Evolutionary conservation across 2,888 invertebrate species (phyloP).

Genomic region (Lepidocyrtinus sp.): DNA sequence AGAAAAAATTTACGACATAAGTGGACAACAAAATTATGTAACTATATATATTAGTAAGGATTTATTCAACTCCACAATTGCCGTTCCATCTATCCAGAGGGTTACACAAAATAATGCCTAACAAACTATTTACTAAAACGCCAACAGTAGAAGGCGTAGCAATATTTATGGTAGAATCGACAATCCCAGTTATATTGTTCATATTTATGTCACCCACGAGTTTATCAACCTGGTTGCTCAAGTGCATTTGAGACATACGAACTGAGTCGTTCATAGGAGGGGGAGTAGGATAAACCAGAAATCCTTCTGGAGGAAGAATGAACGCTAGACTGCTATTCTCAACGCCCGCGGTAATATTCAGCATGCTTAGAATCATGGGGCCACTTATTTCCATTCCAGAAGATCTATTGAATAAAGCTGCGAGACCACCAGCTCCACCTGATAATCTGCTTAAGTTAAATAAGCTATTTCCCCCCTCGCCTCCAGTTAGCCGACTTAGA

Average conservation of each 20-base stretch:
- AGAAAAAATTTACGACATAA: conserved; percentile 12
- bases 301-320: conserved; percentile 19
- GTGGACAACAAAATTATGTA: neutral
- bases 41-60: neutral
- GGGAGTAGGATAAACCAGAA: conserved; percentile 27
- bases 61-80: conserved; percentile 34
- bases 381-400: too few relatives aligned
- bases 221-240: conserved; percentile 39
- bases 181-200: conserved; percentile 54
- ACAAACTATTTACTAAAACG: conserved; percentile 47
- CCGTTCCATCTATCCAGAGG: conserved; percentile 55
- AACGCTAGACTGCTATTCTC: neutral
- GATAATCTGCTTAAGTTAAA: conserved; percentile 7
- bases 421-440: neutral
- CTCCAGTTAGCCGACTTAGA: neutral
- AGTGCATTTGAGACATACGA: conserved; percentile 36
- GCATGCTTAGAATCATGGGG: too few relatives aligned
- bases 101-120: conserved; percentile 58
- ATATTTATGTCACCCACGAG: conserved; percentile 43
- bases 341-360: too few relatives aligned
- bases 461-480: neutral
- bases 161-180: conserved; percentile 49
- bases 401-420: neutral
- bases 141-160: conserved; percentile 53
- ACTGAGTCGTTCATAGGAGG: conserved; percentile 38